Base-by-base conservation (phyloP, 2,888 invertebrate genomes). In the Salticus scenicus region DNA sequence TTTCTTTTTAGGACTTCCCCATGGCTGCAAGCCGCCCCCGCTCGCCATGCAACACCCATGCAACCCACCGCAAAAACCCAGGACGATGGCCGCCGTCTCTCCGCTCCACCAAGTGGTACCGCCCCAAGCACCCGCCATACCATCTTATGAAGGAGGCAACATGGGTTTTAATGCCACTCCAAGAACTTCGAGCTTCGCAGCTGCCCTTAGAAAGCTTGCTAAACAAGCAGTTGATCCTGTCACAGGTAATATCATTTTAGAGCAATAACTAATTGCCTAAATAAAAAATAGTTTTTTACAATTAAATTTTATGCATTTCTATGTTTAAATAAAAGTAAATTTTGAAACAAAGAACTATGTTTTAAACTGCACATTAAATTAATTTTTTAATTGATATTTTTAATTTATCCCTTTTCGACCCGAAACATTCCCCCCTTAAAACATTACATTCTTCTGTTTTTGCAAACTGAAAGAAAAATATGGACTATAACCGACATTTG, bases 161-260 rank as follows among this genome's bases (percentile, higher is more conserved):
- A 37, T 37, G 90, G 30, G 89, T 90, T 47, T 88, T 90, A 47
- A 57, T 74, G 90, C 90, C 76, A 90, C 90, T 47, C 89, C 90
- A 33, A 89, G 91, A 57, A 90, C 90, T 0, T 96, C 97, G 63
- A 91, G 91, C 85, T 97, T 97, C 92, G 97, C 97, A 74, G 97
- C 97, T 67, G 97, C 97, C 31, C 93, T 98, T 73, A 94, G 97
- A 84, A 96, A 96, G 91, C 93, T 97, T 89, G 97, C 97, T 88
- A 97, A 97, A 92, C 97, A 97, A 92, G 97, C 96, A 27, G 96
- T 41, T 20, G 85, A 86, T 51, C 85, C 85, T 2, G 75, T 86
- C n/a, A 31, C 72, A 17, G 85, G 85, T 80, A 28, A 75, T 57
- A 37, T 31, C 10, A 28, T 14, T 30, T 37, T n/a, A n/a, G n/a